These are phyloP conservation scores for Anastatus disparis DNA, from an alignment of 1,140 invertebrate species.

Conservation along the genomic window DNA sequence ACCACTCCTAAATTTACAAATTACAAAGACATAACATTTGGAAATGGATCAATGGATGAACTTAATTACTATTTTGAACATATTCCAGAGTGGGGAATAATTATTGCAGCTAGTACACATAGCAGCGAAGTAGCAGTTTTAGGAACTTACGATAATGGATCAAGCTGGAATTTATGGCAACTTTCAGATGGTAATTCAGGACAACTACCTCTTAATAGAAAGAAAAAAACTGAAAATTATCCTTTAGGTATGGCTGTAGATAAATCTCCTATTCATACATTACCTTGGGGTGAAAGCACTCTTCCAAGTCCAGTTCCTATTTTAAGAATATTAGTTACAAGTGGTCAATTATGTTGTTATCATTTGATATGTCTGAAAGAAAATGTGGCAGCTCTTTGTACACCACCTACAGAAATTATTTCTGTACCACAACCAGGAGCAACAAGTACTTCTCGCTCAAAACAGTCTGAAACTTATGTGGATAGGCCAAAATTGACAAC, in stretches of 20 bases:
- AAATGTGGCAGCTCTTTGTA: slow-evolving; percentile 62
- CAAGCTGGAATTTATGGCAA: slow-evolving; percentile 71
- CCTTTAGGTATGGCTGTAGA: slow-evolving; percentile 72
- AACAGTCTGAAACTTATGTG: slow-evolving; percentile 31
- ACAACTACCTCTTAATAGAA: slow-evolving; percentile 69
- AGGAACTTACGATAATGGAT: slow-evolving; percentile 57
- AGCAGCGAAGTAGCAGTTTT: slow-evolving; percentile 71
- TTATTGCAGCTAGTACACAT: slow-evolving; percentile 70
- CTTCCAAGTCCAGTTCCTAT: slow-evolving; percentile 70
- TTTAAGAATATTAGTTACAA: slow-evolving; percentile 69
- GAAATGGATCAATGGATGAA: slow-evolving; percentile 12
- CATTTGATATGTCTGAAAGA: slow-evolving; percentile 68
- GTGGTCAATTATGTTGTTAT: slow-evolving; percentile 72
- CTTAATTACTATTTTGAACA: slow-evolving; percentile 68
- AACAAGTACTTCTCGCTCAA: slow-evolving; percentile 57
- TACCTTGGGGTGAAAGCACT: slow-evolving; percentile 67
- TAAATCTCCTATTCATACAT: slow-evolving; percentile 61
- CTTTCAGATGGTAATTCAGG: slow-evolving; percentile 71
- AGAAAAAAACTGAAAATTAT: slow-evolving; percentile 67
- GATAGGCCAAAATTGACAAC: slow-evolving; percentile 14
- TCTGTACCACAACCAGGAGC: slow-evolving; percentile 33
- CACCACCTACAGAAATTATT: slow-evolving; percentile 58
- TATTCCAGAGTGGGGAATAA: slow-evolving; percentile 69
- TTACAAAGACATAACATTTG: slow-evolving; percentile 71
- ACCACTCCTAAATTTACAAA: slow-evolving; percentile 63